Percentiles rank a stretch among this genome's conserved stretches.
phyloP scores from a whole-genome alignment of 37 sponge, comb jelly and placozoan species.

The Theonella swinhoei region DNA sequence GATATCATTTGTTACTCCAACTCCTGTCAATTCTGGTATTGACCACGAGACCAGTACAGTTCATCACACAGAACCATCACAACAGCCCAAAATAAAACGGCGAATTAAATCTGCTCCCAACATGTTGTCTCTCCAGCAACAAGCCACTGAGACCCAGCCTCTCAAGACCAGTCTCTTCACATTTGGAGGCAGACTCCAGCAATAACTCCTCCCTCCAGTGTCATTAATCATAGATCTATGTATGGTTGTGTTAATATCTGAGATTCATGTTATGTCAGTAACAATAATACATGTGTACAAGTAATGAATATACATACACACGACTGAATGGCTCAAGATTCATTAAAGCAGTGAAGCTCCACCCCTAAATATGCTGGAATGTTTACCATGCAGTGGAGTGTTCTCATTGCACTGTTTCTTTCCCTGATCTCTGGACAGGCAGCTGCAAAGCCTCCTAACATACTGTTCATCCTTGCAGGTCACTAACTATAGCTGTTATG shows the following conservation, averaged over 20 bases:
- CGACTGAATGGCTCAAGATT: too few species aligned
- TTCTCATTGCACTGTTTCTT: neutral
- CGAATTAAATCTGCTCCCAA: neutral
- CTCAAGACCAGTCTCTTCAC: too few species aligned
- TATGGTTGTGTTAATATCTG: too few species aligned
- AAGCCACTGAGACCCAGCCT: too few species aligned
- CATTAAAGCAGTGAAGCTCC: neutral
- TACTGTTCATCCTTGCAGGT: conserved; percentile 37
- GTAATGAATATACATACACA: too few species aligned
- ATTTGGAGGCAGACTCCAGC: too few species aligned
- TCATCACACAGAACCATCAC: neutral
- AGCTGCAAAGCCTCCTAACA: neutral
- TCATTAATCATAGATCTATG: too few species aligned
- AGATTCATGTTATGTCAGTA: too few species aligned
- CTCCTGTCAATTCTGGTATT: too few species aligned
- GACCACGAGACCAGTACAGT: neutral
- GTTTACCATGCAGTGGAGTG: neutral
- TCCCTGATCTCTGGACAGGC: neutral
- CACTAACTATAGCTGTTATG: neutral
- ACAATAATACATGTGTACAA: too few species aligned
- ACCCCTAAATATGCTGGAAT: neutral
- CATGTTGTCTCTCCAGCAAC: too few species aligned
- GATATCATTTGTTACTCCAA: neutral
- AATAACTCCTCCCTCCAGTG: too few species aligned
- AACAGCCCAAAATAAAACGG: neutral